phyloP scores from a whole-genome alignment of 2,113 vertebrate genomes.

The Grammomys dolichurus region DNA sequence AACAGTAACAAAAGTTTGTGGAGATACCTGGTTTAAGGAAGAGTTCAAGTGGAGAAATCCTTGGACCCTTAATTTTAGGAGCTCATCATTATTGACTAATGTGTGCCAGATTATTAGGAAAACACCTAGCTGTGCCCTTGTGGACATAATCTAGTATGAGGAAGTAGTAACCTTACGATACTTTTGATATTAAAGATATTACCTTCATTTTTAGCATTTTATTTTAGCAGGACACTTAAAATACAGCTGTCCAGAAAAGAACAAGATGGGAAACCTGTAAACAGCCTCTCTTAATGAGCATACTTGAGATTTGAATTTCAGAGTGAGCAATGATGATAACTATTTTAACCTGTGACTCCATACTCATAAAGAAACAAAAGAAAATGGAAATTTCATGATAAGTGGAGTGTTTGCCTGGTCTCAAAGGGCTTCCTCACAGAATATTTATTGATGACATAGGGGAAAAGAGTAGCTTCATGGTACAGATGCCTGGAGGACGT shows the following conservation, averaged over 20 bases:
- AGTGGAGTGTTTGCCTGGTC: not conserved
- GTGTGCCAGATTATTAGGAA: not conserved
- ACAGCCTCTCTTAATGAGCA: not conserved
- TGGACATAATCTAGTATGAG: not conserved
- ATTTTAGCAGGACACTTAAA: conserved; percentile 19
- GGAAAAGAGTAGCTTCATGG: not conserved
- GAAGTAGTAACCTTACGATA: not conserved
- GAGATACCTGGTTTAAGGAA: not conserved
- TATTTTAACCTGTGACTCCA: conserved; percentile 16
- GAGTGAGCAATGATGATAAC: conserved; percentile 41
- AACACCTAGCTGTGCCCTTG: not conserved
- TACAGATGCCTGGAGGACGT: not conserved
- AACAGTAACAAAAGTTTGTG: not conserved
- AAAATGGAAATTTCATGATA: conserved; percentile 26
- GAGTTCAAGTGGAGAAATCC: not conserved
- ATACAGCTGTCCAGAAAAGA: conserved; percentile 23
- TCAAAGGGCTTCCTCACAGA: conserved; percentile 6
- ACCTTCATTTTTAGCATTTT: conserved; percentile 15
- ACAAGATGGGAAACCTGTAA: not conserved
- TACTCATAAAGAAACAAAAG: conserved; percentile 18
- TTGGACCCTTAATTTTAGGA: not conserved
- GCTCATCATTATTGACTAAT: not conserved
- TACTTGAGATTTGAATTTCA: conserved; percentile 29
- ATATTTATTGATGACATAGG: not conserved
- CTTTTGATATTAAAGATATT: not conserved